Evolutionary conservation across 2,113 vertebrate genomes (phyloP).

Genomic region (Cephalopterus ornatus): DNA sequence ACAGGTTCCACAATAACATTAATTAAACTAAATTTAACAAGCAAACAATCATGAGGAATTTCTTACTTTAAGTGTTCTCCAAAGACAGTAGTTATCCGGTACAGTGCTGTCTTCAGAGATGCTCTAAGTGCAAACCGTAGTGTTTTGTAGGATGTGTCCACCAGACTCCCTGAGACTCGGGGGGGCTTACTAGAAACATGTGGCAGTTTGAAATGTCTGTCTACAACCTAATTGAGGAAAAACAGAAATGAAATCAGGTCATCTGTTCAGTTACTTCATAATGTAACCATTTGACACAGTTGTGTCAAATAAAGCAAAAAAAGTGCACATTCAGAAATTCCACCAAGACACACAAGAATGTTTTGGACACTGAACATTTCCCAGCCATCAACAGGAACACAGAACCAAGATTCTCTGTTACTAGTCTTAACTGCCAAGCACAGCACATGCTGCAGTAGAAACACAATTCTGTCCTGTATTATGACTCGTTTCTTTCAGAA

Average conservation of each 20-base stretch:
- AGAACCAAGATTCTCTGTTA: background rate
- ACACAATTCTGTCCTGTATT: background rate
- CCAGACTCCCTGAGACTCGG: slow-evolving; percentile 77
- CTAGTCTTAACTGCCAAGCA: background rate
- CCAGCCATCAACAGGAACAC: background rate
- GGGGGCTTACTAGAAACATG: slow-evolving; percentile 92
- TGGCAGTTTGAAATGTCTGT: slow-evolving; percentile 97
- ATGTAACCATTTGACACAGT: background rate
- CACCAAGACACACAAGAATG: background rate
- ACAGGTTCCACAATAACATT: background rate
- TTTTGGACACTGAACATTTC: background rate
- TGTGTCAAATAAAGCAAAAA: background rate
- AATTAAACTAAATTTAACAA: background rate
- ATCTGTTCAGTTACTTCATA: background rate
- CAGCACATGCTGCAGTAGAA: background rate
- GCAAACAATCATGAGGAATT: background rate
- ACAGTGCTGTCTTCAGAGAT: slow-evolving; percentile 91
- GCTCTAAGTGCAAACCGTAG: slow-evolving; percentile 92
- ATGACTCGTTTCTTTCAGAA: background rate
- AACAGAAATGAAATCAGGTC: background rate
- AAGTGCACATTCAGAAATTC: background rate
- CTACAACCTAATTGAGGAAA: slow-evolving; percentile 82
- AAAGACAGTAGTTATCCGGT: slow-evolving; percentile 92
- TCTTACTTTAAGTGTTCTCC: slow-evolving; percentile 92
- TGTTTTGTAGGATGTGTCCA: slow-evolving; percentile 89